phyloP scores from a whole-genome alignment of 2,888 invertebrate species.

The Therioaphis trifolii region DNA sequence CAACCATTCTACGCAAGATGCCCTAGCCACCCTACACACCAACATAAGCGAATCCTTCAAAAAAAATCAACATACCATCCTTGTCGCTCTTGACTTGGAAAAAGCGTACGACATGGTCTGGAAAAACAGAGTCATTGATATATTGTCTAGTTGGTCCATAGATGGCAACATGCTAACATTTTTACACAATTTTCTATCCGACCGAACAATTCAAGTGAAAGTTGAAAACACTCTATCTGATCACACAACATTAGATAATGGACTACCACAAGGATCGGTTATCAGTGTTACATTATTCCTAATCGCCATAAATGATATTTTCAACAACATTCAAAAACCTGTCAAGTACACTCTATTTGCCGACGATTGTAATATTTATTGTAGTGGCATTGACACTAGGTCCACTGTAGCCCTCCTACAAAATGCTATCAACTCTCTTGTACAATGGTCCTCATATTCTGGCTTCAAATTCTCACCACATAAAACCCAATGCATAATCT shows the following conservation, averaged over 20 bases:
- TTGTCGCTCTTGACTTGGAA: no score
- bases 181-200: not conserved
- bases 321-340: not conserved
- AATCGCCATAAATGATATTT: not conserved
- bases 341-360: not conserved
- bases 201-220: constrained; percentile 8
- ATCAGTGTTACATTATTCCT: not conserved
- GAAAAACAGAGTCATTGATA: not conserved
- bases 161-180: not conserved
- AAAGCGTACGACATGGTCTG: no score
- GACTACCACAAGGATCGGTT: not conserved
- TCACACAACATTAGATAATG: not conserved
- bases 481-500: not conserved
- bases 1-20: not conserved
- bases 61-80: not conserved
- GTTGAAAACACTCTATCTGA: not conserved
- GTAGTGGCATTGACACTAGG: no score
- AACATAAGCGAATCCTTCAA: not conserved
- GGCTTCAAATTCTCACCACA: no score
- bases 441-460: no score
- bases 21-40: not conserved
- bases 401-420: no score
- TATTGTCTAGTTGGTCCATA: not conserved
- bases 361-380: not conserved
- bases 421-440: no score